Evolutionary conservation across 2,797 vertebrate genomes (phyloP).

Genomic region (Staurois parvus): DNA sequence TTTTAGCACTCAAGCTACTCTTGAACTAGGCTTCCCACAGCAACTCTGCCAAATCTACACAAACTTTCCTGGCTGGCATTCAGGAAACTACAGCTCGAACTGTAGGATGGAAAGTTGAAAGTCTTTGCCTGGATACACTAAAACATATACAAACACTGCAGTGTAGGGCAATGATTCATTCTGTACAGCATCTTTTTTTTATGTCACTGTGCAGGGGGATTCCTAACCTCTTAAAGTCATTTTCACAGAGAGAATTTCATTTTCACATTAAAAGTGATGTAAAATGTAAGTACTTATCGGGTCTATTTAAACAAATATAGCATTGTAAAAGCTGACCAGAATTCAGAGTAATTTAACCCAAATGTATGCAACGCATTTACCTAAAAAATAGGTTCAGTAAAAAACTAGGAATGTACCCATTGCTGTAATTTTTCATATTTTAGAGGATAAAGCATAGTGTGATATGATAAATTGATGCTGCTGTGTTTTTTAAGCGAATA

Average conservation of each 20-base stretch:
- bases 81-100: constrained; percentile 94
- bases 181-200: constrained; percentile 64
- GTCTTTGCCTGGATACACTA: constrained; percentile 93
- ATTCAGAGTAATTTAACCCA: neutral
- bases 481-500: too few species aligned
- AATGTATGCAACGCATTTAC: too few species aligned
- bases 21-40: constrained; percentile 89
- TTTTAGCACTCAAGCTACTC: constrained; percentile 76
- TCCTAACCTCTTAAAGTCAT: constrained; percentile 63
- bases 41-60: constrained; percentile 88
- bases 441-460: too few species aligned
- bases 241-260: constrained; percentile 51
- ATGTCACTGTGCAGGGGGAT: constrained; percentile 68
- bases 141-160: constrained; percentile 89
- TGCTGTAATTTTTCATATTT: too few species aligned
- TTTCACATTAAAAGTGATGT: constrained; percentile 55
- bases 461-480: too few species aligned
- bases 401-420: too few species aligned
- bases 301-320: rapidly evolving
- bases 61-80: constrained; percentile 96
- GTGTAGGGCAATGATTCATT: constrained; percentile 75
- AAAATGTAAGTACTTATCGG: constrained; percentile 29
- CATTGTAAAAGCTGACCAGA: neutral
- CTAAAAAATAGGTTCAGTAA: too few species aligned
- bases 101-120: constrained; percentile 93